These are phyloP conservation scores for Plagodis dolabraria DNA, from an alignment of 2,888 invertebrate genomes.

Conservation along the genomic window DNA sequence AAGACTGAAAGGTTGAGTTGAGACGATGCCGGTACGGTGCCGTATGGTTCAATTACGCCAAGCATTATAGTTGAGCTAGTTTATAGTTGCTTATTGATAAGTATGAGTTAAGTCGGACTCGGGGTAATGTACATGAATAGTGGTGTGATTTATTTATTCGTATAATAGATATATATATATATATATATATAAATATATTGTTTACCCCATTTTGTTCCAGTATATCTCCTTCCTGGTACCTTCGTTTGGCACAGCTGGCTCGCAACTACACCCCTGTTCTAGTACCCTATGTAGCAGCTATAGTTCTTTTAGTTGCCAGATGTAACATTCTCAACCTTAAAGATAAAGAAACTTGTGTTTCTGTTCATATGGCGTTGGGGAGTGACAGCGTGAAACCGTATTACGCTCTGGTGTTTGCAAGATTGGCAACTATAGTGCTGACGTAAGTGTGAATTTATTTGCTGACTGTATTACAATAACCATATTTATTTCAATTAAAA, in stretches of 20 bases:
- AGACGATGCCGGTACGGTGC: too few relatives aligned
- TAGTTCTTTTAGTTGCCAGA: slow-evolving; percentile 86
- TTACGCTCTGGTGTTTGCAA: slow-evolving; percentile 78
- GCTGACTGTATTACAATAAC: neutral
- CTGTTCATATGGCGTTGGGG: slow-evolving; percentile 84
- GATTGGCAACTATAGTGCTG: slow-evolving; percentile 69
- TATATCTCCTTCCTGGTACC: slow-evolving; percentile 83
- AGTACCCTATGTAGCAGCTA: slow-evolving; percentile 87
- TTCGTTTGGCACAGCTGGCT: slow-evolving; percentile 86
- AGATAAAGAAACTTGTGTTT: slow-evolving; percentile 60
- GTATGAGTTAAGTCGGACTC: too few relatives aligned
- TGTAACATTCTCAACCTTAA: slow-evolving; percentile 53
- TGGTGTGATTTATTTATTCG: too few relatives aligned
- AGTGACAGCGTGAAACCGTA: slow-evolving; percentile 85
- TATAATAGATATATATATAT: neutral
- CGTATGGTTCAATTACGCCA: too few relatives aligned
- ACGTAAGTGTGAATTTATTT: slow-evolving; percentile 65
- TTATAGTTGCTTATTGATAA: too few relatives aligned
- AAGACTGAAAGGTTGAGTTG: too few relatives aligned
- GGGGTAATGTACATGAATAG: too few relatives aligned
- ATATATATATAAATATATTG: neutral
- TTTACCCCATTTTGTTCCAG: slow-evolving; percentile 58
- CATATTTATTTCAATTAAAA: too few relatives aligned
- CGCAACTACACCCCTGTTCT: slow-evolving; percentile 87
- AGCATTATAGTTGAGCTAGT: too few relatives aligned